A percentile compares a stretch with the other conserved stretches of the same genome.
These are phyloP conservation scores for Miltochrista miniata DNA, from an alignment of 2,888 invertebrate genomes.

Conservation along the genomic window DNA sequence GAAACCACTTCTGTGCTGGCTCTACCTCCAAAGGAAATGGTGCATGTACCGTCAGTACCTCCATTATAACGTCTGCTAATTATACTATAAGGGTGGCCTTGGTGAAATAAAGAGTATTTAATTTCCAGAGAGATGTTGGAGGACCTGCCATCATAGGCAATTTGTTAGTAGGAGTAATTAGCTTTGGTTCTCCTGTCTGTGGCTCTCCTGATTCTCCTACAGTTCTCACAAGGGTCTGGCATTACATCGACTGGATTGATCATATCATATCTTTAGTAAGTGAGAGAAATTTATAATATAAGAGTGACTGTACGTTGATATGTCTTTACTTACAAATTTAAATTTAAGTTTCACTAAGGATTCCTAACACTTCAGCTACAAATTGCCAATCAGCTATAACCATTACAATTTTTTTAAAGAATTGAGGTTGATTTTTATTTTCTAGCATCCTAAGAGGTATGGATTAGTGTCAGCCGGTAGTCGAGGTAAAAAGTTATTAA, in stretches of 20 bases:
- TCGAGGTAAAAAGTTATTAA: neutral
- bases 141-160: neutral
- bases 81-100: too few relatives aligned
- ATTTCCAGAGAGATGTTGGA: conserved; percentile 3
- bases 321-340: too few relatives aligned
- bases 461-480: neutral
- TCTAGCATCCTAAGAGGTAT: neutral
- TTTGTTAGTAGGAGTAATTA: conserved; percentile 10
- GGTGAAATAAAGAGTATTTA: neutral
- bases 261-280: neutral
- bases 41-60: neutral
- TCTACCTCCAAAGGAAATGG: neutral
- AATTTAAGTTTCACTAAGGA: too few relatives aligned
- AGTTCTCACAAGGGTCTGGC: neutral
- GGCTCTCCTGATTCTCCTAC: conserved; percentile 4
- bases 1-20: conserved; percentile 2
- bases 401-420: too few relatives aligned
- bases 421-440: too few relatives aligned
- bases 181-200: conserved; percentile 13
- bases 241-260: neutral
- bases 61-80: too few relatives aligned
- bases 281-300: neutral
- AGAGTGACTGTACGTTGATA: too few relatives aligned
- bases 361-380: too few relatives aligned
- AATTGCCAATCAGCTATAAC: too few relatives aligned